Percentiles rank a stretch among this genome's conserved stretches.
Conservation (phyloP, 2,888 invertebrate species). For the Ophion costatus region DNA sequence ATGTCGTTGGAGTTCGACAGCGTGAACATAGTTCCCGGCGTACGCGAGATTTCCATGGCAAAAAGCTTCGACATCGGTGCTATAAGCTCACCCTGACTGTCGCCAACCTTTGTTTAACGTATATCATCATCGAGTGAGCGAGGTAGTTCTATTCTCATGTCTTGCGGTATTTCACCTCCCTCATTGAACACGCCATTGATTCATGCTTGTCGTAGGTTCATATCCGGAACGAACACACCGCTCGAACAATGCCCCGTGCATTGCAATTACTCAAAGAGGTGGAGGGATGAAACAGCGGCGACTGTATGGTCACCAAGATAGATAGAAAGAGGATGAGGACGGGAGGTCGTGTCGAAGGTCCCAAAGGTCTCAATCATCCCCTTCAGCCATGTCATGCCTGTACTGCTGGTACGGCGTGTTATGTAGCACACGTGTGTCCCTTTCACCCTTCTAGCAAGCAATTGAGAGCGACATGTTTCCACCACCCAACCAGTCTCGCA, state of each 20-base stretch:
- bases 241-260: conserved; percentile 73
- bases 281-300: conserved; percentile 10
- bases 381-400: conserved; percentile 34
- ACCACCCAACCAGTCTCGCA: conserved; percentile 13
- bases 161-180: conserved; percentile 59
- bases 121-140: conserved; percentile 38
- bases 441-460: conserved; percentile 62
- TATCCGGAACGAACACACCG: conserved; percentile 68
- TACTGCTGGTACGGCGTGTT: conserved; percentile 41
- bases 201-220: conserved; percentile 73
- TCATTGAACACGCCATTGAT: conserved; percentile 50
- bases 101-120: conserved; percentile 20
- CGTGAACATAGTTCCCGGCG: conserved; percentile 22
- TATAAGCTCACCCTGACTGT: conserved; percentile 5
- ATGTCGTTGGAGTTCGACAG: conserved; percentile 50
- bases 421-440: conserved; percentile 43
- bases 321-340: conserved; percentile 2
- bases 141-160: conserved; percentile 51
- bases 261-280: conserved; percentile 74
- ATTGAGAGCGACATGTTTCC: conserved; percentile 37
- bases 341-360: conserved; percentile 42
- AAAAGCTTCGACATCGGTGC: conserved; percentile 26
- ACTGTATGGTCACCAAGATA: conserved; percentile 4
- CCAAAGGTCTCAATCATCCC: conserved; percentile 65
- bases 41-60: conserved; percentile 19